Percentiles rank a stretch among this genome's conserved stretches.
phyloP scores from a whole-genome alignment of 2,113 vertebrate genomes.

The Hyperoodon ampullatus region DNA sequence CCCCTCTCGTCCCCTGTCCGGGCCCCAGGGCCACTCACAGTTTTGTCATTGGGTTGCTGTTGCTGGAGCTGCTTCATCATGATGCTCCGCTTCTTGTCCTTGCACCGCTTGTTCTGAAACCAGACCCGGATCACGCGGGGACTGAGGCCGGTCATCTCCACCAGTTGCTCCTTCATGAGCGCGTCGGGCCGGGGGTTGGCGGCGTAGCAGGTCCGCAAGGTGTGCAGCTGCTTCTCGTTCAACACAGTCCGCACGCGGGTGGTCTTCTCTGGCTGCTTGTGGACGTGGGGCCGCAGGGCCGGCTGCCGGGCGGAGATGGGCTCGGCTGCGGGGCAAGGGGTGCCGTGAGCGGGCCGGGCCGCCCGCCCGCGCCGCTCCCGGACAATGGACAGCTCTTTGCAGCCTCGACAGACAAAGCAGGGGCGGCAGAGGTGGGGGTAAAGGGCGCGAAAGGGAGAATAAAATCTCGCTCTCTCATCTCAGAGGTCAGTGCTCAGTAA shows the following conservation, averaged over 20 bases:
- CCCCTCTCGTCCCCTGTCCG: fast-evolving
- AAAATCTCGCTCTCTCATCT: background rate
- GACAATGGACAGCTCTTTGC: constrained; percentile 65
- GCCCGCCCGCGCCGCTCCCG: constrained; percentile 85
- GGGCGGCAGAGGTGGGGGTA: background rate
- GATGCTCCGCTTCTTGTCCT: constrained; percentile 97
- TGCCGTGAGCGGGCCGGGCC: background rate
- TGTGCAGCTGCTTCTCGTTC: constrained; percentile 99
- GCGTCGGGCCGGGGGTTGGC: constrained; percentile 98
- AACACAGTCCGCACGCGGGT: constrained; percentile 98
- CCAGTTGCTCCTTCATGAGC: constrained; percentile 99
- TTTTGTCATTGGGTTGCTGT: constrained; percentile 98
- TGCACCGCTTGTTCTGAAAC: constrained; percentile 99
- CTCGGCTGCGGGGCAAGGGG: constrained; percentile 91
- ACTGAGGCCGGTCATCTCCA: constrained; percentile 99
- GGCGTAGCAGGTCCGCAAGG: constrained; percentile 98
- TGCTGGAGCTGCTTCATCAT: constrained; percentile 99
- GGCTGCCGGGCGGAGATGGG: constrained; percentile 98
- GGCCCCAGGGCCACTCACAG: constrained; percentile 87
- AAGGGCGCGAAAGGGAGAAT: background rate
- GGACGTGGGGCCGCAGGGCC: constrained; percentile 95
- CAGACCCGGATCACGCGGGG: constrained; percentile 98
- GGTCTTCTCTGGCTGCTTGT: constrained; percentile 99
- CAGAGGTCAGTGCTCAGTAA: constrained; percentile 10
- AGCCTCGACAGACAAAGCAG: background rate